Evolutionary conservation across 1,140 invertebrate species (phyloP).

Genomic region (Elymnias hypermnestra): DNA sequence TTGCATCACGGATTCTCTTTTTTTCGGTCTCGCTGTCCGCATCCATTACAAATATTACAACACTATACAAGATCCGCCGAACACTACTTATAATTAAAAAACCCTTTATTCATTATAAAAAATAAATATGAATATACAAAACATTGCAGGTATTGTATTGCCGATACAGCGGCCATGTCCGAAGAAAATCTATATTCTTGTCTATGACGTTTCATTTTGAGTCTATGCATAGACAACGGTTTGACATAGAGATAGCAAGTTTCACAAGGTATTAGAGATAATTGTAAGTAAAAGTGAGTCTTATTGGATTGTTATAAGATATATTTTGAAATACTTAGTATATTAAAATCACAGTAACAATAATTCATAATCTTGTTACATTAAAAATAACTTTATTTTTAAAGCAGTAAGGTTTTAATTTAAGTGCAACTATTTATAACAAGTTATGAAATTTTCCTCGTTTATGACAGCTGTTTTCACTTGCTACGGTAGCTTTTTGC

Average conservation of each 20-base stretch:
- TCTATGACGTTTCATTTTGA: conserved; percentile 48
- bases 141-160: conserved; percentile 74
- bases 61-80: conserved; percentile 64
- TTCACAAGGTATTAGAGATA: too few species aligned
- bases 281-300: too few species aligned
- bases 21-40: conserved; percentile 77
- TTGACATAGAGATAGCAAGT: too few species aligned
- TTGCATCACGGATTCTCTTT: conserved; percentile 78
- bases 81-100: conserved; percentile 69
- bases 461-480: conserved; percentile 33
- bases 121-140: conserved; percentile 72
- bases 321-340: too few species aligned
- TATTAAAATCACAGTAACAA: too few species aligned
- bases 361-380: too few species aligned
- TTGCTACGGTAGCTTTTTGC: conserved; percentile 14
- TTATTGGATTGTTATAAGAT: too few species aligned
- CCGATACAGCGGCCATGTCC: conserved; percentile 74
- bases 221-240: conserved; percentile 34
- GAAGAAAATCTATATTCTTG: conserved; percentile 71
- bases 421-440: too few species aligned
- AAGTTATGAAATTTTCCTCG: too few species aligned
- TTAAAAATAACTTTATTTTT: too few species aligned
- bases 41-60: conserved; percentile 77
- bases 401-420: too few species aligned
- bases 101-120: conserved; percentile 74